A percentile compares a stretch with the other conserved stretches of the same genome.
Evolutionary conservation across 2,113 vertebrate genomes (phyloP).

Genomic region (Nerophis ophidion): DNA sequence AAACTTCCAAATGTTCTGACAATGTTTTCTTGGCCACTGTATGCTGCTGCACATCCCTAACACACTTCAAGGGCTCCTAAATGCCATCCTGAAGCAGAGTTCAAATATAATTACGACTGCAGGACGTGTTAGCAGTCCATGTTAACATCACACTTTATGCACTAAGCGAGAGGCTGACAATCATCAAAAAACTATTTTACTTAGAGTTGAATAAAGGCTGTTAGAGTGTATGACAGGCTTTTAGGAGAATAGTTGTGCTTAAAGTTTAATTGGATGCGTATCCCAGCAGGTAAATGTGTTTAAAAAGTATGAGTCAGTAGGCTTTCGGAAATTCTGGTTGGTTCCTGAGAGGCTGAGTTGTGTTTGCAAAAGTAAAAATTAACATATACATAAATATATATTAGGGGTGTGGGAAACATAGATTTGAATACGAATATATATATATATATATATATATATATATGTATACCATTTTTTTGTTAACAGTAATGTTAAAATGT

Average conservation of each 20-base stretch:
- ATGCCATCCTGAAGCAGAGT: conserved; percentile 29
- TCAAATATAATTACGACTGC: conserved; percentile 38
- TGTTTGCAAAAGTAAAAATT: too few species aligned
- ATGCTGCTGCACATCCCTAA: conserved; percentile 4
- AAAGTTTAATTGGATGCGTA: conserved; percentile 5
- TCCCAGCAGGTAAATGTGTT: conserved; percentile 20
- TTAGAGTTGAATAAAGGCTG: conserved; percentile 2
- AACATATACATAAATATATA: too few species aligned
- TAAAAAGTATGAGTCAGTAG: conserved; percentile 10
- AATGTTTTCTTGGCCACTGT: conserved; percentile 10
- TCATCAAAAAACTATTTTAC: conserved; percentile 26
- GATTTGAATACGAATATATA: too few species aligned
- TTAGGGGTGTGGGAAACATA: too few species aligned
- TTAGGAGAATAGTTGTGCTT: not conserved
- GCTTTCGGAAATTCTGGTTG: not conserved
- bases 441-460: too few species aligned
- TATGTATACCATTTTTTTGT: too few species aligned
- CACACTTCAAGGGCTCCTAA: conserved; percentile 15
- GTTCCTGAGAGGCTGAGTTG: too few species aligned
- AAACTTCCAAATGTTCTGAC: conserved; percentile 20
- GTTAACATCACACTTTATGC: conserved; percentile 28
- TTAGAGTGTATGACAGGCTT: conserved; percentile 10
- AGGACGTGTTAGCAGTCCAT: conserved; percentile 23
- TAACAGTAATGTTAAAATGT: too few species aligned
- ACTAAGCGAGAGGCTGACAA: not conserved